Conservation (phyloP, 1,140 invertebrate genomes). For the Harpegnathos saltator region DNA sequence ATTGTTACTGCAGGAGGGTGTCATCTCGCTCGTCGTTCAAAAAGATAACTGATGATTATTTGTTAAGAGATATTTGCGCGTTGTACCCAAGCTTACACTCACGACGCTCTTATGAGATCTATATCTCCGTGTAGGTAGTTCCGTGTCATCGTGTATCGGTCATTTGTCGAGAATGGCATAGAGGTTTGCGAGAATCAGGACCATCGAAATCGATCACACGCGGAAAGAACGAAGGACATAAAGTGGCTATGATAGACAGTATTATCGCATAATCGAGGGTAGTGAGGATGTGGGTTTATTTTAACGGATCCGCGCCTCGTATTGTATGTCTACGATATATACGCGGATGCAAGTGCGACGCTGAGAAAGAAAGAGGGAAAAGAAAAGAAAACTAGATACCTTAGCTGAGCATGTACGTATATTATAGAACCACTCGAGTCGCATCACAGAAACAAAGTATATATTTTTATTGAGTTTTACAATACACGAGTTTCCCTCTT, state of each 20-base stretch:
- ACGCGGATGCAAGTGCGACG: not conserved
- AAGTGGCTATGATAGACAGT: slow-evolving; percentile 71
- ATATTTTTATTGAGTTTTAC: slow-evolving; percentile 41
- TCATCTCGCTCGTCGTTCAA: slow-evolving; percentile 67
- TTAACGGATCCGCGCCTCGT: slow-evolving; percentile 12
- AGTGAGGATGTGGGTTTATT: slow-evolving; percentile 44
- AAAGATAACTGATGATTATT: slow-evolving; percentile 73
- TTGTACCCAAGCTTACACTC: slow-evolving; percentile 78
- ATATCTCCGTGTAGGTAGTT: slow-evolving; percentile 61
- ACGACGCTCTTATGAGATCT: slow-evolving; percentile 63
- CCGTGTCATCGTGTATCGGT: slow-evolving; percentile 57
- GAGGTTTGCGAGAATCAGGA: slow-evolving; percentile 21
- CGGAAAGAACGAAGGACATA: slow-evolving; percentile 24
- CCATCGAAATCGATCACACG: slow-evolving; percentile 4
- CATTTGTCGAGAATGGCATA: slow-evolving; percentile 23
- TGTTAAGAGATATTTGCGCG: slow-evolving; percentile 71
- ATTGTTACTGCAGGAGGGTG: slow-evolving; percentile 62
- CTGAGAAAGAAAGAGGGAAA: not conserved
- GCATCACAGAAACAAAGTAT: slow-evolving; percentile 39
- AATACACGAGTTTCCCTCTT: slow-evolving; percentile 17
- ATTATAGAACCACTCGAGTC: slow-evolving; percentile 48
- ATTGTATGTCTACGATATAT: slow-evolving; percentile 38
- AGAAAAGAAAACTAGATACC: not conserved
- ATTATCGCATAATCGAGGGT: slow-evolving; percentile 72
- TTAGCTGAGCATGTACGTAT: slow-evolving; percentile 11